Conservation (phyloP, 2,888 invertebrate species). For the Salticus scenicus region DNA sequence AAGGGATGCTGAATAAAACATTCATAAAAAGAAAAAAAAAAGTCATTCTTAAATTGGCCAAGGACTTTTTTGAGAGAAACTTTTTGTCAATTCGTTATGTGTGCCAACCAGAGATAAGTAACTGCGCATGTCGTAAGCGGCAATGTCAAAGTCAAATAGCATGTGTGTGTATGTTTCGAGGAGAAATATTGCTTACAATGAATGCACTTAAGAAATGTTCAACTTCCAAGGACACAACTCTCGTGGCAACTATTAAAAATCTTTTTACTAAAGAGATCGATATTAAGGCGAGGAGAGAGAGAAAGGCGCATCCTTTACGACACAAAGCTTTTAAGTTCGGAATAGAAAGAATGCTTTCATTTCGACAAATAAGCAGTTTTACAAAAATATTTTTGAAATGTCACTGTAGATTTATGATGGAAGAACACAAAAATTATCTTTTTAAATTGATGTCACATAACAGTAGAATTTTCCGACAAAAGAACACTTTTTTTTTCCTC, state of each 20-base stretch:
- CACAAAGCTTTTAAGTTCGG: not conserved
- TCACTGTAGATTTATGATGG: too few relatives aligned
- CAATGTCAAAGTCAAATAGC: constrained; percentile 64
- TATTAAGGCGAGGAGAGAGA: not conserved
- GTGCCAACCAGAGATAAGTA: constrained; percentile 21
- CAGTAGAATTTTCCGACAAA: too few relatives aligned
- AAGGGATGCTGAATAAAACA: constrained; percentile 9
- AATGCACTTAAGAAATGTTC: not conserved
- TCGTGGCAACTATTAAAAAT: not conserved
- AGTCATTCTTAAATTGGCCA: constrained; percentile 57
- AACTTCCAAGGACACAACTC: not conserved
- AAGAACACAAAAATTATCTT: too few relatives aligned
- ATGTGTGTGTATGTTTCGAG: not conserved
- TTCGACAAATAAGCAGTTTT: too few relatives aligned
- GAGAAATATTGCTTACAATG: not conserved
- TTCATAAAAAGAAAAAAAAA: not conserved
- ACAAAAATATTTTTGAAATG: too few relatives aligned
- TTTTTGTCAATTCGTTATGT: constrained; percentile 21
- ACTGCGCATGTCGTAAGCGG: constrained; percentile 19
- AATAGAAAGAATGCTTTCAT: too few relatives aligned
- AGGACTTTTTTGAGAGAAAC: constrained; percentile 58
- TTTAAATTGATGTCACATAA: too few relatives aligned
- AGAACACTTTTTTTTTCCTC: too few relatives aligned
- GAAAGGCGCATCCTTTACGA: not conserved
- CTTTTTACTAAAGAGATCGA: not conserved